Conservation (phyloP, 2,888 invertebrate species). For the Sthenelais limicola region DNA sequence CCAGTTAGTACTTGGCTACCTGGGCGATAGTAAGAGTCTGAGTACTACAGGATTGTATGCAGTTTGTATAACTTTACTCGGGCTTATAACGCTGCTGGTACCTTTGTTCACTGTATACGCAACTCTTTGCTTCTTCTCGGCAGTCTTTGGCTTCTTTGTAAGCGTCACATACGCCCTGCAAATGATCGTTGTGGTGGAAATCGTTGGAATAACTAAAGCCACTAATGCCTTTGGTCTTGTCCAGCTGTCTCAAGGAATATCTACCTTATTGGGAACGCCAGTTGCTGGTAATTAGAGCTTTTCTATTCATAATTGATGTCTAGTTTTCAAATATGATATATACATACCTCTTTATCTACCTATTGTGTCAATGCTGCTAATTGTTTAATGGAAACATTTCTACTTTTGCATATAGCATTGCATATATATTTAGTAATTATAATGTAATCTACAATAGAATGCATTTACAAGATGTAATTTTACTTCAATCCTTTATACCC, state of each 20-base stretch:
- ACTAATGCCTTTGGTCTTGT: conserved; percentile 90
- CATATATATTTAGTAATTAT: neutral
- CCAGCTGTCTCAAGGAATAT: conserved; percentile 87
- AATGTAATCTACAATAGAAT: neutral
- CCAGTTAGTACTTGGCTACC: conserved; percentile 80
- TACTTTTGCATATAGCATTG: neutral
- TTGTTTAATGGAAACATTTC: neutral
- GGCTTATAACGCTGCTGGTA: conserved; percentile 56
- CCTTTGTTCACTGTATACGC: conserved; percentile 50
- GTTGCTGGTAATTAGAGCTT: conserved; percentile 79
- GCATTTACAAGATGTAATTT: too few species aligned
- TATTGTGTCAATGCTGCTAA: neutral
- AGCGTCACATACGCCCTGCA: conserved; percentile 92
- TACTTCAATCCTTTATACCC: too few species aligned
- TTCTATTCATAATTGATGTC: neutral
- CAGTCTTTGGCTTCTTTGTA: conserved; percentile 84
- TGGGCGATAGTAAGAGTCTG: conserved; percentile 86
- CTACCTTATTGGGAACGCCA: conserved; percentile 89
- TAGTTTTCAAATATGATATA: neutral
- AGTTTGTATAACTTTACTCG: conserved; percentile 77
- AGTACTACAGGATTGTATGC: conserved; percentile 87
- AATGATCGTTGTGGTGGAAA: conserved; percentile 88
- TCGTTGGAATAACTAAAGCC: conserved; percentile 89
- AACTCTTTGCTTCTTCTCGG: conserved; percentile 44
- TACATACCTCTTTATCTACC: neutral